Evolutionary conservation across 2,888 invertebrate species (phyloP), one percentile per base, ranked within the genome.

Genomic region (Gari tellinella): DNA sequence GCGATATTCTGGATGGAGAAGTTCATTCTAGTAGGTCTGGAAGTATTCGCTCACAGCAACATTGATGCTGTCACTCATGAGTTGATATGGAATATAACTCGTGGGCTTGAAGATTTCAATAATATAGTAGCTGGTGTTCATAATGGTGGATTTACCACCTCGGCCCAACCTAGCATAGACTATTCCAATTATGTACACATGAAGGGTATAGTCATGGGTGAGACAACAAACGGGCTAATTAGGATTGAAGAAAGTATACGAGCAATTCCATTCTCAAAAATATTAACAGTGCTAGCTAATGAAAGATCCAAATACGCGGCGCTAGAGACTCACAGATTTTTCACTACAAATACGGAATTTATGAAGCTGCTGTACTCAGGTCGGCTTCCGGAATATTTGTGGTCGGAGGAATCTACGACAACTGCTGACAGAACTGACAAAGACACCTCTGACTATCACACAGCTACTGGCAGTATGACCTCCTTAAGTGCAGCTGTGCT

Each of bases 101-200:
- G 91, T 4, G 92, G 91, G 15, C 69, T 92, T 14, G 92, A 92
- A 72, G 91, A 91, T 52, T 90, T 89, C 66, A 91, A 91, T 70
- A 85, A 83, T 60, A 87, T 91, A 25, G 83, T 89, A n/a, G 81
- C 79, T 41, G 76, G 83, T 19, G 77, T 84, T 37, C 81, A 81
- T 41, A 80, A 74, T 64, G 66, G 67, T 25, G 57, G 60, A 40
- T 65, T 62, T n/a, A 23, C 49, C 31, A 52, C 66, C 62, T 69
- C 72, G 66, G 69, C 72, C 48, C 48, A 41, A 52, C 21, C 61
- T 25, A 58, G 57, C n/a, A 52, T 56, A 37, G 37, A 45, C n/a
- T 15, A 48, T 7, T 55, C 46, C 14, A 55, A 48, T 37, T 31
- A 2, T 21, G 7, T 19, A 19, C 7, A n/a, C 1, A 23, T 21